Percentiles rank a stretch among this genome's conserved stretches.
These are phyloP conservation scores for Erebia epiphron DNA, from an alignment of 2,888 invertebrate genomes.

Conservation along the genomic window DNA sequence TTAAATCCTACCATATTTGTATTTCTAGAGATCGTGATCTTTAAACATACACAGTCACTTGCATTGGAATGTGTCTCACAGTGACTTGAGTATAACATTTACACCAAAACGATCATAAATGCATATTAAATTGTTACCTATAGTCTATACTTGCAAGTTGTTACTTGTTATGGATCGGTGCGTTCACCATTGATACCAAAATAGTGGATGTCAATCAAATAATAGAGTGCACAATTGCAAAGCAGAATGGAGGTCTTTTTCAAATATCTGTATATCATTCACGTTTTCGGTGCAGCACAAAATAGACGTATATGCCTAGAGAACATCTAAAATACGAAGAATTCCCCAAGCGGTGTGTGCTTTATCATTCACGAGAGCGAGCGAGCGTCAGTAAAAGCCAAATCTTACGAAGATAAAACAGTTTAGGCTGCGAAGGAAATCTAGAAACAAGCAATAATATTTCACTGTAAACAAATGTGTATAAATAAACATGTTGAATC, in stretches of 20 bases:
- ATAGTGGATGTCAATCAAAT: not conserved
- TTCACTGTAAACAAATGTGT: constrained; percentile 33
- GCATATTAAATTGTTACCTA: no score
- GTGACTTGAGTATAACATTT: not conserved
- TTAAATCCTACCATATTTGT: not conserved
- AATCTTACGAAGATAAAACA: constrained; percentile 57
- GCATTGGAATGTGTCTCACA: constrained; percentile 1
- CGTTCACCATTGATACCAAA: no score
- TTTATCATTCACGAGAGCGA: constrained; percentile 70
- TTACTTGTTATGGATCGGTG: no score
- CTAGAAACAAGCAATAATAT: constrained; percentile 39
- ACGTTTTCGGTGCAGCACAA: not conserved
- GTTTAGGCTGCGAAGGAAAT: constrained; percentile 46
- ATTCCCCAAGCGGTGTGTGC: constrained; percentile 50
- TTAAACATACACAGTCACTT: not conserved
- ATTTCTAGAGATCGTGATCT: not conserved
- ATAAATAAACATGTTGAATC: constrained; percentile 37
- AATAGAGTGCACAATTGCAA: not conserved
- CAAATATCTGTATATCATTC: not conserved
- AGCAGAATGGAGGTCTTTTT: not conserved
- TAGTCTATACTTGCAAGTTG: no score
- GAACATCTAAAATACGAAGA: constrained; percentile 1
- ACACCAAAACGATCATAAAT: no score
- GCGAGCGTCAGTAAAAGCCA: constrained; percentile 62
- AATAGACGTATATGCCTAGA: not conserved